phyloP scores from a whole-genome alignment of 2,888 invertebrate genomes.

The Empis stercorea region DNA sequence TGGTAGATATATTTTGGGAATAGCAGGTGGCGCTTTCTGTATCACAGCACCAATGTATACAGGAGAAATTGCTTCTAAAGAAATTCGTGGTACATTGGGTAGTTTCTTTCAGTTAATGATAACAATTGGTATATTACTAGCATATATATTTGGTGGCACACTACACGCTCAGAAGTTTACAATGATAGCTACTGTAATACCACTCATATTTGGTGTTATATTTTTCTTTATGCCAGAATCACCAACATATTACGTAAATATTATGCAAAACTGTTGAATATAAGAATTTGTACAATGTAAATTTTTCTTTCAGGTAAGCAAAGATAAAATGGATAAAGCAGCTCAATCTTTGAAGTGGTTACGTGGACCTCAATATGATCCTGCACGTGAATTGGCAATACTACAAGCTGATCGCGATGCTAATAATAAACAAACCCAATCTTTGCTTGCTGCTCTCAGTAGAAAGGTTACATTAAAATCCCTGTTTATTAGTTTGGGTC shows the following conservation, averaged over 20 bases:
- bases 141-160: slow-evolving; percentile 49
- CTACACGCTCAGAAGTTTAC: slow-evolving; percentile 27
- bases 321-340: slow-evolving; percentile 52
- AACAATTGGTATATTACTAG: slow-evolving; percentile 66
- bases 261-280: too few species aligned
- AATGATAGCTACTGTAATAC: slow-evolving; percentile 27
- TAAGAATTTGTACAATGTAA: too few species aligned
- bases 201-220: slow-evolving; percentile 53
- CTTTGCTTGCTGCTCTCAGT: slow-evolving; percentile 44
- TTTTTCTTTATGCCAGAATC: slow-evolving; percentile 83
- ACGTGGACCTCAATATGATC: slow-evolving; percentile 59
- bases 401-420: slow-evolving; percentile 44
- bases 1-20: slow-evolving; percentile 31
- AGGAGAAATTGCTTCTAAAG: slow-evolving; percentile 73
- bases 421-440: slow-evolving; percentile 39
- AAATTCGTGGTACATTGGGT: slow-evolving; percentile 71
- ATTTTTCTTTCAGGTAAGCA: slow-evolving; percentile 27
- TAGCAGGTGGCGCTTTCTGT: slow-evolving; percentile 58
- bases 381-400: slow-evolving; percentile 48
- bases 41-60: slow-evolving; percentile 74
- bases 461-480: slow-evolving; percentile 50
- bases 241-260: slow-evolving; percentile 52
- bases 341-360: slow-evolving; percentile 54
- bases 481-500: slow-evolving; percentile 54
- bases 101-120: slow-evolving; percentile 81